These are phyloP conservation scores for Dryococelus australis DNA, from an alignment of 2,888 invertebrate species.

Conservation along the genomic window DNA sequence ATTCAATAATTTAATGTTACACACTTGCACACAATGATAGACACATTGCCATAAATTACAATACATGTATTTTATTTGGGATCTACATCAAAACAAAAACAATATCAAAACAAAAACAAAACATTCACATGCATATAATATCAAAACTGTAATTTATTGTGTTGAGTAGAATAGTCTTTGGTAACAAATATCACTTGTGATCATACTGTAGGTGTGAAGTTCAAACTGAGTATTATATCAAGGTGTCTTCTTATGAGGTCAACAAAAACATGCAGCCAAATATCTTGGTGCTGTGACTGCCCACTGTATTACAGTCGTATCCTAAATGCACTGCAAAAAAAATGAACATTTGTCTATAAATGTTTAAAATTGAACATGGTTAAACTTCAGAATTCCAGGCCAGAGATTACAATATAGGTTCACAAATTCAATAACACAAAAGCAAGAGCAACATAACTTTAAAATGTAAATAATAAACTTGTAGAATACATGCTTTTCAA, in stretches of 20 bases:
- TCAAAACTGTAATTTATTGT: background rate
- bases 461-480: no score
- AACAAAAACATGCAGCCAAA: background rate
- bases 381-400: no score
- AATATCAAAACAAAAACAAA: background rate
- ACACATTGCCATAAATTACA: no score
- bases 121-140: background rate
- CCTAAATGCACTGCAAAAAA: constrained; percentile 66
- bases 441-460: no score
- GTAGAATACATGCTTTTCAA: no score
- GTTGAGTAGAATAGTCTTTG: background rate
- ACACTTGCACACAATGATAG: no score
- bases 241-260: background rate
- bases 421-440: no score
- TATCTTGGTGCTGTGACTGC: background rate
- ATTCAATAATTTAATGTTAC: no score
- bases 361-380: no score
- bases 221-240: background rate
- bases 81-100: background rate
- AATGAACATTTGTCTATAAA: constrained; percentile 34
- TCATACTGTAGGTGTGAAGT: background rate
- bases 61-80: no score
- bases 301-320: constrained; percentile 62
- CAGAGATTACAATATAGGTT: no score
- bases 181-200: no score